Evolutionary conservation across 2,888 invertebrate genomes (phyloP).

Genomic region (Heteropelma amictum): DNA sequence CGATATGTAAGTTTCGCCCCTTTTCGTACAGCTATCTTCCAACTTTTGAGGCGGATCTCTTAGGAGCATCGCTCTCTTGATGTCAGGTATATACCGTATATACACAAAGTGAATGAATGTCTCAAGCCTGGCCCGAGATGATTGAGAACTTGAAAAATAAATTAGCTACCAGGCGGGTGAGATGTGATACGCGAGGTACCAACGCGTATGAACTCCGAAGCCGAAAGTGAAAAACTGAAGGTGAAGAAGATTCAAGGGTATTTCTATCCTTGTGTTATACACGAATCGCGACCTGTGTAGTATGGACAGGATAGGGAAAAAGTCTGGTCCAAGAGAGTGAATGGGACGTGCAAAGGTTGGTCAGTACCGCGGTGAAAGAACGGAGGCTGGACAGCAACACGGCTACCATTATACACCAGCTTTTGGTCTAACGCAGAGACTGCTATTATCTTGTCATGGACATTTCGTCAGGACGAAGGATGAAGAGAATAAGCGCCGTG

Average conservation of each 20-base stretch:
- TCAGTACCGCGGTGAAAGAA: constrained; percentile 1
- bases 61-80: constrained; percentile 24
- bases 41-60: constrained; percentile 18
- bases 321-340: constrained; percentile 26
- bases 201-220: no score
- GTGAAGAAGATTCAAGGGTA: constrained; percentile 23
- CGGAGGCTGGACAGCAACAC: constrained; percentile 24
- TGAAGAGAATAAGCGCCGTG: constrained; percentile 56
- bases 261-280: no score
- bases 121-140: constrained; percentile 25
- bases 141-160: constrained; percentile 53
- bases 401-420: no score
- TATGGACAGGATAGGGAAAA: no score
- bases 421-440: constrained; percentile 42
- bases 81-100: constrained; percentile 35
- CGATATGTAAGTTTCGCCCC: constrained; percentile 28
- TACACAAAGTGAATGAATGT: not conserved
- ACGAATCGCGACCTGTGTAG: no score
- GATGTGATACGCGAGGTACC: constrained; percentile 27
- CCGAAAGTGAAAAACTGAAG: constrained; percentile 29
- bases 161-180: constrained; percentile 40
- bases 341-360: constrained; percentile 34
- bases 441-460: constrained; percentile 74
- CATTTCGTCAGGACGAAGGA: constrained; percentile 54
- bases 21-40: constrained; percentile 30